Evolutionary conservation across 2,888 invertebrate species (phyloP), one percentile per base, ranked within the genome.

Genomic region (Tipula lateralis): DNA sequence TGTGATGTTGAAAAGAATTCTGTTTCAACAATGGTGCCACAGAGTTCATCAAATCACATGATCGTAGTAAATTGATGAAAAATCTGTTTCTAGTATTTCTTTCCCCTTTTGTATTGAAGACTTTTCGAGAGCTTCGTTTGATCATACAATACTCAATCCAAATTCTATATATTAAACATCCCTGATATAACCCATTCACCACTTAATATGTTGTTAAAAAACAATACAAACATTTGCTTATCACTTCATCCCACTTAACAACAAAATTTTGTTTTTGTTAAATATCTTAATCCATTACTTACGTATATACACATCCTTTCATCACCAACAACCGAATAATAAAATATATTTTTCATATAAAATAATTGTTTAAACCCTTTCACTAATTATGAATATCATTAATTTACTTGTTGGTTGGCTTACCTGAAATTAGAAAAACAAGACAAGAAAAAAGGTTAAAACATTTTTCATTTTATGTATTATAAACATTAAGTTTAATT

Each of bases 381-480:
- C 66, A 66, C 66, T 66, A 19, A 66, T 66, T 66, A 66, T 66
- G 66, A 66, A 66, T 24, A 24, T 66, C 66, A 66, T 66, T 66
- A 66, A 66, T 66, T 50, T 50, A 50, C 19, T 50, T 66, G 24
- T 66, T 66, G 19, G 66, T 24, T 66, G 66, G 66, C 66, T 66
- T 66, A 66, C 66, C 66, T 66, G 66, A 19, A 66, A 66, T 66
- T 66, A 66, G 66, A 66, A 66, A 24, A 66, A 66, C 66, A n/a
- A n/a, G 9, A 24, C 1, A 44, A n/a, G 19, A 3, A 24, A 66
- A 66, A 66, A 66, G 66, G 66, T 66, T 66, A 66, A 66, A 66
- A 66, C 66, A 66, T 66, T 66, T 66, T 24, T 66, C 66, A 24
- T 19, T 44, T n/a, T 44, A 5, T 36, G 36, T 36, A 36, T 2